Evolutionary conservation across 2,797 vertebrate species (phyloP).

Genomic region (Podarcis lilfordi): DNA sequence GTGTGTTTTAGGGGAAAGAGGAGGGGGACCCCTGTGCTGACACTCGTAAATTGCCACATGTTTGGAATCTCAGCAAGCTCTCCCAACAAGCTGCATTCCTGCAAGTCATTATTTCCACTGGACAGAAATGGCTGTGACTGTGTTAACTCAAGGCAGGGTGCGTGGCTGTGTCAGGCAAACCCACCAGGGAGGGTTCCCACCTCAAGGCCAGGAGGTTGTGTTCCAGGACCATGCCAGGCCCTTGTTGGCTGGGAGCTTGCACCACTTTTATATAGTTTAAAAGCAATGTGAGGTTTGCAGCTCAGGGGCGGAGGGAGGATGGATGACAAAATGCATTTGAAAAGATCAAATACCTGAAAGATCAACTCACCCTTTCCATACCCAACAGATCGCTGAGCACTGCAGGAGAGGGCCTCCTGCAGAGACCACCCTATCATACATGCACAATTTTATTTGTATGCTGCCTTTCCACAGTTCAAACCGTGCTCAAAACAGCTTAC

Average conservation of each 20-base stretch:
- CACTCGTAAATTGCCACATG: conserved; percentile 74
- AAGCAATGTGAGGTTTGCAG: neutral
- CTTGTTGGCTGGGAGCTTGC: neutral
- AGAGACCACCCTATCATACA: too few relatives aligned
- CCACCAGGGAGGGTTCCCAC: conserved; percentile 57
- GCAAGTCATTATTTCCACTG: conserved; percentile 70
- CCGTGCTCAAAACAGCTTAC: too few relatives aligned
- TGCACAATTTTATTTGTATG: too few relatives aligned
- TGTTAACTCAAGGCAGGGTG: conserved; percentile 66
- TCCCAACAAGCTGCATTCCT: conserved; percentile 71
- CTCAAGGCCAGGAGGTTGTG: conserved; percentile 56
- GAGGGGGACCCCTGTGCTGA: conserved; percentile 53
- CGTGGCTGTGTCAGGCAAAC: conserved; percentile 53
- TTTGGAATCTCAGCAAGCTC: conserved; percentile 72
- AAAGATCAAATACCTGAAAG: too few relatives aligned
- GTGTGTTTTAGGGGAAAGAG: neutral
- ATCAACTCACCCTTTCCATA: too few relatives aligned
- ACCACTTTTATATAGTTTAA: neutral
- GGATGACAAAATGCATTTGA: neutral
- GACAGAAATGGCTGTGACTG: conserved; percentile 48
- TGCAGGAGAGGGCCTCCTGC: too few relatives aligned
- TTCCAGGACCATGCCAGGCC: conserved; percentile 52
- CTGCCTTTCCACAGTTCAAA: too few relatives aligned
- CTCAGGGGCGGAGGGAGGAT: neutral
- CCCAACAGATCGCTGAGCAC: too few relatives aligned